Percentiles rank a stretch among this genome's conserved stretches.
These are phyloP conservation scores for Sphaerophoria taeniata DNA, from an alignment of 2,888 invertebrate genomes.

Conservation along the genomic window DNA sequence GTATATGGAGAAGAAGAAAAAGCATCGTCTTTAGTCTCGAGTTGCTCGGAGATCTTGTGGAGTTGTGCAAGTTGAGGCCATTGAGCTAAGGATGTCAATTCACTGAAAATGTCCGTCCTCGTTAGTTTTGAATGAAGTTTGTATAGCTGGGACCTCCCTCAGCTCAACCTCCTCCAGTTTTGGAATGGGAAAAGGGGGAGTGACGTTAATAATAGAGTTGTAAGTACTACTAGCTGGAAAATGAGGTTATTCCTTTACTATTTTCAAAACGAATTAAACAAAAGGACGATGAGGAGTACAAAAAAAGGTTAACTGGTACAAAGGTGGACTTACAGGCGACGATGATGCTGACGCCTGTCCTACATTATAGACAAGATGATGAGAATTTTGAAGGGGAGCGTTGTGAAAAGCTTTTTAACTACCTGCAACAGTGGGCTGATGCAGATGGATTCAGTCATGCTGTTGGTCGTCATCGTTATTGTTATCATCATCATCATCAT, in stretches of 20 bases:
- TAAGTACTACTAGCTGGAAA: constrained; percentile 30
- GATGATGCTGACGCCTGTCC: not conserved
- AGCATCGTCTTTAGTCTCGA: constrained; percentile 24
- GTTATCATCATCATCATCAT: not conserved
- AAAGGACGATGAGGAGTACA: not conserved
- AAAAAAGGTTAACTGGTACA: constrained; percentile 22
- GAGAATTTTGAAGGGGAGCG: not conserved
- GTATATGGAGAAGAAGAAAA: not conserved
- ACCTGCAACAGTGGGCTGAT: not conserved
- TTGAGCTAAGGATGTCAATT: constrained; percentile 61
- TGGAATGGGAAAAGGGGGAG: constrained; percentile 1
- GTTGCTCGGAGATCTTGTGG: not conserved
- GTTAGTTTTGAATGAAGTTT: constrained; percentile 36
- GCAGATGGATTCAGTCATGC: constrained; percentile 51
- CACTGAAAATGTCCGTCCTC: constrained; percentile 55
- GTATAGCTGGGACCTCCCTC: too few species aligned
- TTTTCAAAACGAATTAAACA: constrained; percentile 40
- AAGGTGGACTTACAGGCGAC: constrained; percentile 41
- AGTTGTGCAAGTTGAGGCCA: constrained; percentile 31
- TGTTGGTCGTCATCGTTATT: too few species aligned
- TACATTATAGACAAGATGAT: not conserved
- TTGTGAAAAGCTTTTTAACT: constrained; percentile 16
- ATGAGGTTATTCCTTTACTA: constrained; percentile 52
- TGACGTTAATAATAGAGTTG: not conserved
- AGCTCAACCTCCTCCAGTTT: not conserved